Conservation (phyloP, 2,888 invertebrate genomes). For the Nysson spinosus region DNA sequence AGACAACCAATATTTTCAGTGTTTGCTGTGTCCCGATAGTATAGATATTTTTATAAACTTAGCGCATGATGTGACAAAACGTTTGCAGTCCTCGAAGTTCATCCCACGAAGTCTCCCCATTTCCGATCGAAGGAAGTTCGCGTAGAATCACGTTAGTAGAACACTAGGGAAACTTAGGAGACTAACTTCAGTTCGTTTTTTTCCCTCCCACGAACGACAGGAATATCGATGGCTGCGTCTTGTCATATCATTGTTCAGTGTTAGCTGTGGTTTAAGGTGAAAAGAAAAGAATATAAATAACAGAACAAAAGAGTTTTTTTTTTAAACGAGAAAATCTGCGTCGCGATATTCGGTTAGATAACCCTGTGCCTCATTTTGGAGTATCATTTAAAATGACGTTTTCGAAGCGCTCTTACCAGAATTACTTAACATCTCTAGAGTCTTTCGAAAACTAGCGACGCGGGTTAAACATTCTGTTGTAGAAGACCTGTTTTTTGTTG, state of each 20-base stretch:
- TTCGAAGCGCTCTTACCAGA: background rate
- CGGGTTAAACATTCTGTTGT: constrained; percentile 41
- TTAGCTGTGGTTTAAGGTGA: constrained; percentile 68
- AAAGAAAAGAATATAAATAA: background rate
- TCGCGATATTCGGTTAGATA: constrained; percentile 33
- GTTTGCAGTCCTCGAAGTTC: constrained; percentile 52
- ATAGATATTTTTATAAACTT: constrained; percentile 69
- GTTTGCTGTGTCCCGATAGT: constrained; percentile 75
- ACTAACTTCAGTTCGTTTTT: no score
- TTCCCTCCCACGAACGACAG: background rate
- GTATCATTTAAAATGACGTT: background rate
- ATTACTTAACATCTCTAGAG: background rate
- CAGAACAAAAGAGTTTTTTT: no score
- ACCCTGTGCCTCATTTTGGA: background rate
- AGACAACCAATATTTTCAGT: constrained; percentile 68
- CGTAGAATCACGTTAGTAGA: no score
- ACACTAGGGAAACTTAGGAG: no score
- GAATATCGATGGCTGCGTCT: constrained; percentile 62
- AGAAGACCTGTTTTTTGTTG: background rate
- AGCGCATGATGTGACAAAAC: constrained; percentile 72
- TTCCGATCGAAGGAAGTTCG: background rate
- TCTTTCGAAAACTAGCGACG: constrained; percentile 46
- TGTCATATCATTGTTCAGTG: constrained; percentile 70
- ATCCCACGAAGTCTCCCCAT: background rate
- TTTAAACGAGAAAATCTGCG: constrained; percentile 57